Percentiles rank a stretch among this genome's conserved stretches.
Conservation (phyloP, 2,797 vertebrate species). For the Falco novaeseelandiae region DNA sequence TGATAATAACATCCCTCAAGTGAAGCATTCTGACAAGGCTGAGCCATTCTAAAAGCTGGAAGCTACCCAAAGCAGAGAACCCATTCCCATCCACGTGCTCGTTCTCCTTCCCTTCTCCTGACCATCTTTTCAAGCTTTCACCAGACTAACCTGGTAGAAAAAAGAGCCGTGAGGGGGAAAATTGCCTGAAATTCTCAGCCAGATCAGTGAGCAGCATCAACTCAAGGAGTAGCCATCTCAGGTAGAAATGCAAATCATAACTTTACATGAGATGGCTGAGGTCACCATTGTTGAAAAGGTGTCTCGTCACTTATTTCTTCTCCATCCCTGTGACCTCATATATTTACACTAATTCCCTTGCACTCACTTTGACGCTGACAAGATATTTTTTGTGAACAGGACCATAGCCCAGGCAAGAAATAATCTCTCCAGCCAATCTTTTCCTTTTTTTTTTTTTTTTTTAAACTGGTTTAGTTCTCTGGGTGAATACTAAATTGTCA, state of each 20-base stretch:
- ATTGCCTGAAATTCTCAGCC: not conserved
- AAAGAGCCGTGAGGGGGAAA: not conserved
- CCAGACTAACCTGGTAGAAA: not conserved
- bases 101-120: not conserved
- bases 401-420: not conserved
- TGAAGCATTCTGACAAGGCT: not conserved
- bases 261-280: not conserved
- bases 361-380: not conserved
- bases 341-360: not conserved
- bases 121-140: not conserved
- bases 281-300: not conserved
- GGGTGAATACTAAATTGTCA: not conserved
- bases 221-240: not conserved
- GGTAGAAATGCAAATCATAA: not conserved
- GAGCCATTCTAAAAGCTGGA: not conserved
- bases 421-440: not conserved
- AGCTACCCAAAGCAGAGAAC: not conserved
- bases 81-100: accelerated
- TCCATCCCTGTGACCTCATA: not conserved
- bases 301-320: not conserved
- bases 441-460: not conserved
- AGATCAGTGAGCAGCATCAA: not conserved
- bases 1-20: not conserved
- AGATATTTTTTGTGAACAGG: not conserved
- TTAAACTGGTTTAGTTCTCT: not conserved